A percentile compares a stretch with the other conserved stretches of the same genome.
These are phyloP conservation scores for Diabrotica balteata DNA, from an alignment of 2,888 invertebrate genomes.

Conservation along the genomic window DNA sequence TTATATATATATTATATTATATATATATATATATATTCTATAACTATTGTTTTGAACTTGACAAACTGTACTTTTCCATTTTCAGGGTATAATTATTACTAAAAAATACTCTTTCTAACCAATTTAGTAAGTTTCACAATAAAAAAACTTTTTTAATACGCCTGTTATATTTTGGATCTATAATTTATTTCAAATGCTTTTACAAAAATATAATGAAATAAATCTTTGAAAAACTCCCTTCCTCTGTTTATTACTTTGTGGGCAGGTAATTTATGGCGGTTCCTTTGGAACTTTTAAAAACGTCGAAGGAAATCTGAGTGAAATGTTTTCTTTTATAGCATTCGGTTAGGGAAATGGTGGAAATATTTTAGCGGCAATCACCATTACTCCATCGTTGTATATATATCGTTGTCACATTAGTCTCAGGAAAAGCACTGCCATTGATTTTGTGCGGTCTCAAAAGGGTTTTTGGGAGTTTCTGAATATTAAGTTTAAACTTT, in stretches of 20 bases:
- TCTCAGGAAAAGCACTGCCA: slow-evolving; percentile 30
- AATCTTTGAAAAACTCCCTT: background rate
- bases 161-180: no score
- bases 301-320: slow-evolving; percentile 21
- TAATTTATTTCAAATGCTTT: no score
- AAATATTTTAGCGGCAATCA: slow-evolving; percentile 30
- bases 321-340: slow-evolving; percentile 25
- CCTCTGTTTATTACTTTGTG: background rate
- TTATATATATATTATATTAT: no score
- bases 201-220: background rate
- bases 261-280: background rate
- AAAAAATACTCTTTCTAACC: no score
- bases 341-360: slow-evolving; percentile 26
- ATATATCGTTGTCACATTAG: slow-evolving; percentile 42
- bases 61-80: no score
- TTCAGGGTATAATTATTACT: no score
- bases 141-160: no score
- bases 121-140: no score
- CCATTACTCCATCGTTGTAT: slow-evolving; percentile 24
- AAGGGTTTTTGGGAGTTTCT: slow-evolving; percentile 8
- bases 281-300: slow-evolving; percentile 14
- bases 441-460: slow-evolving; percentile 35
- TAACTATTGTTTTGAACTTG: no score
- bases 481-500: background rate
- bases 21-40: no score